phyloP scores from a whole-genome alignment of 2,797 vertebrate genomes.

The Mormyrus hasselquistii region DNA sequence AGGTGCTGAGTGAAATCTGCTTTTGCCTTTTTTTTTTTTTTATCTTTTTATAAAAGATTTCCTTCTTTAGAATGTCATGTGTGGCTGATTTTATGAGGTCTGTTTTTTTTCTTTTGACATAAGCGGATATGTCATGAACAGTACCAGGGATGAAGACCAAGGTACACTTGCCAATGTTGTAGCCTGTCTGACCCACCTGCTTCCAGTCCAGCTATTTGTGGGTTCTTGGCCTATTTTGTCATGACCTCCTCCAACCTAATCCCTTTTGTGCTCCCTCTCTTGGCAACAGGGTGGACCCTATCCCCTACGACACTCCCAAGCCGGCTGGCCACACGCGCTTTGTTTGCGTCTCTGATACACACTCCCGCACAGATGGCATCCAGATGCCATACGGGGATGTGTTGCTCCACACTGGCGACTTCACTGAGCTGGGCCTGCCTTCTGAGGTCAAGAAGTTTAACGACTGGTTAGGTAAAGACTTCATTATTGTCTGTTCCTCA shows the following conservation, averaged over 20 bases:
- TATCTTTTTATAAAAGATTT: neutral
- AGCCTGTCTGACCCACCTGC: neutral
- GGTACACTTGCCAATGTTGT: neutral
- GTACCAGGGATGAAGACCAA: neutral
- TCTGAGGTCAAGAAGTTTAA: constrained; percentile 99
- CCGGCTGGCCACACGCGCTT: constrained; percentile 93
- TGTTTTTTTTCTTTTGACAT: neutral
- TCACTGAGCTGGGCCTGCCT: constrained; percentile 95
- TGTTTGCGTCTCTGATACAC: constrained; percentile 94
- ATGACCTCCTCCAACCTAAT: neutral
- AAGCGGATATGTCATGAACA: neutral
- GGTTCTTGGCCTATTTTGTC: neutral
- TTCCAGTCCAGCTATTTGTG: neutral
- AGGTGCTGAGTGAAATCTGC: neutral
- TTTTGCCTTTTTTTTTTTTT: neutral
- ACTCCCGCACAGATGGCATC: constrained; percentile 97
- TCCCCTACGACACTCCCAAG: constrained; percentile 92
- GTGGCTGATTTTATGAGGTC: neutral
- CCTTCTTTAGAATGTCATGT: neutral
- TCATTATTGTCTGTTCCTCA: constrained; percentile 47
- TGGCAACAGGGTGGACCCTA: constrained; percentile 74
- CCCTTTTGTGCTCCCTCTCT: neutral
- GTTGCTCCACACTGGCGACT: constrained; percentile 94
- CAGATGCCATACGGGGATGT: constrained; percentile 99
- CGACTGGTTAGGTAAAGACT: constrained; percentile 97